Base-by-base conservation (phyloP, 2,888 invertebrate species). In the Allacma fusca region DNA sequence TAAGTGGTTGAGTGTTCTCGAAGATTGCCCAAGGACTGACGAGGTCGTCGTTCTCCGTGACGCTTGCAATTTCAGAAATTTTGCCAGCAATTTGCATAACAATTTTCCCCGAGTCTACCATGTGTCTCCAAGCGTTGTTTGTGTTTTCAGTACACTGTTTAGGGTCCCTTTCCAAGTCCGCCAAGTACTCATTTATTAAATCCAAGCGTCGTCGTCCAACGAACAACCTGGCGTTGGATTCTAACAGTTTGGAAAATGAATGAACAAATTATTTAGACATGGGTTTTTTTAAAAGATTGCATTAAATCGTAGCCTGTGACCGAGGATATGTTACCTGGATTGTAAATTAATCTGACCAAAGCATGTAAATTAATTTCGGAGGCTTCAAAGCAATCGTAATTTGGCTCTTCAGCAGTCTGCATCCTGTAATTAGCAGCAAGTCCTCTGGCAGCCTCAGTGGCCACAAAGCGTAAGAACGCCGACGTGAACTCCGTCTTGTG, bases 381-480 rank as follows among this genome's bases (percentile, higher is more conserved):
- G 9, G 82, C 81, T 67, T 84, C 84, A 77, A 84, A 84, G 59
- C 78, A 81, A 34, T 83, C 83, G 67, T 84, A 84, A 44, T 82
- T 84, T 2, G 84, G 82, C 34, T 75, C 73, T 13, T 81, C 80
- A 13, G 81, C 80, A 13, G 80, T 83, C 69, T 84, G 84, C 81
- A 82, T 82, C 26, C 79, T 76, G 78, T 84, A 84, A 64, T 83
- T 83, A 0, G 82, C 78, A n/a, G 82, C 80, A 4, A 84, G 67
- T 26, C 84, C 84, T 9, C 82, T 73, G 2, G 81, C 82, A 40
- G 84, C 84, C 86, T 95, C 93, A 79, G 91, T 91, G 0, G 93
- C 92, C 82, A 94, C 91, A 57, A 94, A 92, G 83, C 91, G 90
- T 65, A 95, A 86, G 81, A 95, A 88, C 74, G 94, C 93, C 19